Percentiles rank a stretch among this genome's conserved stretches.
phyloP scores from a whole-genome alignment of 1,140 invertebrate genomes.

The Varroa destructor region DNA sequence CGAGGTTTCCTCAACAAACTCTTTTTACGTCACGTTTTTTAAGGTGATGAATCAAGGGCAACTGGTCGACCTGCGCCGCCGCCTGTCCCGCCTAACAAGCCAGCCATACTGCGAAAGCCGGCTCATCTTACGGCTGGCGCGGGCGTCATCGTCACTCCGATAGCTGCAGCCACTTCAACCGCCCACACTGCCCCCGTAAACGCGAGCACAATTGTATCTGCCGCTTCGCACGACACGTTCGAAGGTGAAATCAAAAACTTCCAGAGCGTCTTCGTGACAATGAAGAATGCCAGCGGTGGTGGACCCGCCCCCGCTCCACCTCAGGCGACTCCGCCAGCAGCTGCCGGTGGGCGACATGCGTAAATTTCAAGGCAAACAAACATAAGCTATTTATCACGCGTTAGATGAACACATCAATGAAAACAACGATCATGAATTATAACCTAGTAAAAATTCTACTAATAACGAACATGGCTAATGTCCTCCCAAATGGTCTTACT shows the following conservation, averaged over 20 bases:
- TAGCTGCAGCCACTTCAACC: not conserved
- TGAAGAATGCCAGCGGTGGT: not conserved
- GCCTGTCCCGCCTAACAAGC: conserved; percentile 15
- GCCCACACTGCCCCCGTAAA: not conserved
- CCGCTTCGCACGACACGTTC: not conserved
- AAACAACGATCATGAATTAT: no score
- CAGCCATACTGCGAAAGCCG: conserved; percentile 18
- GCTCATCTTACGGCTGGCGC: conserved; percentile 9
- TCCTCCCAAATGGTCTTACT: no score
- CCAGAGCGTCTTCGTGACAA: conserved; percentile 18
- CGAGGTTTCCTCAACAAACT: no score
- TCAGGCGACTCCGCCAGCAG: no score
- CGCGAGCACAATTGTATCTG: not conserved
- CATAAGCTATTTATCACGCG: no score
- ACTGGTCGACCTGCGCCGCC: not conserved
- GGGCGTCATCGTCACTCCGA: not conserved
- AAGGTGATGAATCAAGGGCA: not conserved
- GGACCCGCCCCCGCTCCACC: no score
- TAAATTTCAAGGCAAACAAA: no score
- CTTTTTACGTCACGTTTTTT: no score
- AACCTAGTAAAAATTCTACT: no score
- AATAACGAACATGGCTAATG: no score
- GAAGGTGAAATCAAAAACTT: conserved; percentile 25
- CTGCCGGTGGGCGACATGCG: no score
- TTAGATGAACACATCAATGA: no score